Evolutionary conservation across 2,113 vertebrate genomes (phyloP), one percentile per base, ranked within the genome.

Genomic region (Perca flavescens): DNA sequence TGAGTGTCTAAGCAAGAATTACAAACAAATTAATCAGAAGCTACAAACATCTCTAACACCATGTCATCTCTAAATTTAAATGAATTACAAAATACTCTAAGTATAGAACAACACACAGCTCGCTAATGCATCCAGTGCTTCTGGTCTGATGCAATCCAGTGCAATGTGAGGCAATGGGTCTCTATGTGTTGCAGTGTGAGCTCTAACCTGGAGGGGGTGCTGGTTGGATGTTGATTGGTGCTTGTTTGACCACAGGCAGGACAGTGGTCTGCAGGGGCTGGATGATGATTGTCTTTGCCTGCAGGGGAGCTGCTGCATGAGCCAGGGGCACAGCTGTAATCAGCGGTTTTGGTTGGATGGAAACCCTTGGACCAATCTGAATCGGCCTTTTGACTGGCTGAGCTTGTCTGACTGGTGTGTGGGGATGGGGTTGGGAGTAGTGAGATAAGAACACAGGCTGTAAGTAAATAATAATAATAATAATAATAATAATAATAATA

Each of bases 231-330:
- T 93, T 94, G 82, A 98, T 84, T 0, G 96, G 96, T 1, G 95
- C 88, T 54, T 95, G 95, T 90, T 98, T 98, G 46, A 96, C 88
- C 79, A 97, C 61, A 0, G 97, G 96, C 80, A 98, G 65, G 31
- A 98, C 89, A 0, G 96, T 88, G 0, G 96, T 91, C 78, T 97
- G 96, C 62, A 99, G 80, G 5, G 97, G 95, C 92, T 98, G 98
- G 80, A 99, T 96, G 91, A 99, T 96, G 88, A 99, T 97, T 52
- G 97, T 95, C 94, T 99, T 99, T 16, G 96, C 86, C 73, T 96
- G 95, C 77, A 97, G 89, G 1, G 94, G 77, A 46, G 96, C 65
- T 66, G 92, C 88, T 21, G 95, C 64, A 49, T 91, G 95, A 83
- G 96, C 52, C 86, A 97, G 90, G n/a, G 96, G 95, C 75, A 97